Conservation (phyloP, 2,797 vertebrate genomes). For the Carapus acus region DNA sequence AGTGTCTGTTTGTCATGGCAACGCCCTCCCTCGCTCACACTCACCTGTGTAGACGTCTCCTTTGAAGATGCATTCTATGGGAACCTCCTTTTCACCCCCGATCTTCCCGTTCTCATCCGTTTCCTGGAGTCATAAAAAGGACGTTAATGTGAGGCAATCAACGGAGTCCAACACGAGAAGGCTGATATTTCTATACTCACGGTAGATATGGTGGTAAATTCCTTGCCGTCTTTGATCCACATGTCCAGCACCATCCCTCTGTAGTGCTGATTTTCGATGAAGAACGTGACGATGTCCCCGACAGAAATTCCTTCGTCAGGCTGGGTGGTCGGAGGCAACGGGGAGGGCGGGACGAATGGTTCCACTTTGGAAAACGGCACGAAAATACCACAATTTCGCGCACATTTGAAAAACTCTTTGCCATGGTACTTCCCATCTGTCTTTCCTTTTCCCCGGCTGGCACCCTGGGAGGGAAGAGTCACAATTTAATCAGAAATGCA, state of each 20-base stretch:
- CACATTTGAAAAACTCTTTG: conserved; percentile 60
- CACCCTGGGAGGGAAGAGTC: conserved; percentile 54
- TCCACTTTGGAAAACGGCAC: conserved; percentile 68
- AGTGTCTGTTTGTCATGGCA: background rate
- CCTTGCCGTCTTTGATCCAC: conserved; percentile 16
- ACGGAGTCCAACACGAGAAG: no score
- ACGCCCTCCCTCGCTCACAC: background rate
- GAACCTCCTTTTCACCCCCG: conserved; percentile 60
- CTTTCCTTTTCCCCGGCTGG: conserved; percentile 65
- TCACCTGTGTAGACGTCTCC: conserved; percentile 69
- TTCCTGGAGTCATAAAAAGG: conserved; percentile 61
- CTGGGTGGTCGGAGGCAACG: background rate
- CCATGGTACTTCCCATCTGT: conserved; percentile 24
- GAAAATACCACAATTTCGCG: conserved; percentile 68
- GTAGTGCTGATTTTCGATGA: conserved; percentile 26
- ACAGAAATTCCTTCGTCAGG: conserved; percentile 30
- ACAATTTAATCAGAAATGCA: conserved; percentile 4
- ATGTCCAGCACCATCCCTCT: conserved; percentile 72
- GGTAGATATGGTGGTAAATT: conserved; percentile 56
- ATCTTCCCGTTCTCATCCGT: conserved; percentile 60
- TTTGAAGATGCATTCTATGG: conserved; percentile 66
- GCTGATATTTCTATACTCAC: no score
- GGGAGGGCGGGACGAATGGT: conserved; percentile 13
- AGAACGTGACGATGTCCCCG: conserved; percentile 76
- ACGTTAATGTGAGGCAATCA: background rate